These are phyloP conservation scores for Irena cyanogastra DNA, from an alignment of 2,113 vertebrate genomes.

Conservation along the genomic window DNA sequence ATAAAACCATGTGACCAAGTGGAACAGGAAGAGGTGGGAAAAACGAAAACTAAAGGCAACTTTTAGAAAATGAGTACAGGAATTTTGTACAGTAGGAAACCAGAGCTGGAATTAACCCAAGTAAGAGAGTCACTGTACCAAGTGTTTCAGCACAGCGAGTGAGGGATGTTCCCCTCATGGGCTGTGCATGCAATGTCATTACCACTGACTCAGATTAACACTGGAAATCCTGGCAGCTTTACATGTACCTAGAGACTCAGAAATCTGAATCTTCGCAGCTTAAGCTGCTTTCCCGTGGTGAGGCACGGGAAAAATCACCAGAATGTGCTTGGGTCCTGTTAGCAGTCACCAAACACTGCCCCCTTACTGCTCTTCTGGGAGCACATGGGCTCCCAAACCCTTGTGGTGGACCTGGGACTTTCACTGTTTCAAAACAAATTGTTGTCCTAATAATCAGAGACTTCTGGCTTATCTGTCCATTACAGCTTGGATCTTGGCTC, in stretches of 20 bases:
- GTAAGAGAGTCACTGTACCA: not conserved
- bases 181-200: not conserved
- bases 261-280: constrained; percentile 2
- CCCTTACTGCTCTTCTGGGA: not conserved
- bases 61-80: not conserved
- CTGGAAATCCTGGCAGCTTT: constrained; percentile 23
- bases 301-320: not conserved
- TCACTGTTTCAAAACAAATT: not conserved
- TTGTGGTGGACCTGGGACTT: not conserved
- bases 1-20: not conserved
- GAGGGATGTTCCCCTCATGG: not conserved
- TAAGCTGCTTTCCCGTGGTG: not conserved
- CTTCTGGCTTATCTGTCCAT: not conserved
- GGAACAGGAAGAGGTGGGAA: not conserved
- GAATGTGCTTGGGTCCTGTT: not conserved
- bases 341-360: not conserved
- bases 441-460: not conserved
- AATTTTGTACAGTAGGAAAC: not conserved
- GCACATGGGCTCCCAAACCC: accelerated
- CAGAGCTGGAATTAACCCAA: not conserved
- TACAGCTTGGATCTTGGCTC: not conserved
- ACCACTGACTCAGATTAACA: not conserved
- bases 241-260: not conserved
- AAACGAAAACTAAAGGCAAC: not conserved
- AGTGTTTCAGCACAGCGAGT: not conserved